Conservation (phyloP, 2,888 invertebrate species). For the Rhingia campestris region DNA sequence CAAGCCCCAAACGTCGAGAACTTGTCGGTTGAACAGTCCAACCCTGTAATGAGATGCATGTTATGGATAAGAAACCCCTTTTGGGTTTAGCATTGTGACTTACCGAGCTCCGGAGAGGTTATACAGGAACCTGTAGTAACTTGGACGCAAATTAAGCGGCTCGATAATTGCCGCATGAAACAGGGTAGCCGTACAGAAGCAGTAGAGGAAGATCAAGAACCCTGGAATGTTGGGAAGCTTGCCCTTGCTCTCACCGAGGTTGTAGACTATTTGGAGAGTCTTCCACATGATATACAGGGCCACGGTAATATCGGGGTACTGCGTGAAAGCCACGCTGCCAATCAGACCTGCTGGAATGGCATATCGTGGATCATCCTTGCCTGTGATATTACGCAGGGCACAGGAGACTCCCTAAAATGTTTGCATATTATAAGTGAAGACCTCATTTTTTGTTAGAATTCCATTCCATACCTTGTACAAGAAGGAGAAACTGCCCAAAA, state of each 20-base stretch:
- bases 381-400: slow-evolving; percentile 85
- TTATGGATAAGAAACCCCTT: background rate
- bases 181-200: slow-evolving; percentile 89
- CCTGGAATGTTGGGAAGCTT: slow-evolving; percentile 87
- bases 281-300: slow-evolving; percentile 94
- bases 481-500: slow-evolving; percentile 88
- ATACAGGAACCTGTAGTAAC: slow-evolving; percentile 92
- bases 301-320: slow-evolving; percentile 90
- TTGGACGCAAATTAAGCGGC: slow-evolving; percentile 89
- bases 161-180: slow-evolving; percentile 91
- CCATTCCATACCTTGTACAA: slow-evolving; percentile 85
- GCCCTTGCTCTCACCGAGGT: slow-evolving; percentile 87
- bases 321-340: slow-evolving; percentile 88
- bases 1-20: slow-evolving; percentile 86
- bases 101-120: slow-evolving; percentile 89
- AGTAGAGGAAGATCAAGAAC: slow-evolving; percentile 89
- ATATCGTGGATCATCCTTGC: slow-evolving; percentile 85
- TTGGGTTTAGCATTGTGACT: slow-evolving; percentile 57
- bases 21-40: slow-evolving; percentile 85
- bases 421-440: background rate
- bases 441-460: too few species aligned
- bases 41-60: slow-evolving; percentile 82
- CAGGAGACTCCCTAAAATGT: slow-evolving; percentile 86
- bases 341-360: slow-evolving; percentile 89
- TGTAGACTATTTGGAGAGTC: slow-evolving; percentile 89